Evolutionary conservation across 1,140 invertebrate species (phyloP).

Genomic region (Riptortus pedestris): DNA sequence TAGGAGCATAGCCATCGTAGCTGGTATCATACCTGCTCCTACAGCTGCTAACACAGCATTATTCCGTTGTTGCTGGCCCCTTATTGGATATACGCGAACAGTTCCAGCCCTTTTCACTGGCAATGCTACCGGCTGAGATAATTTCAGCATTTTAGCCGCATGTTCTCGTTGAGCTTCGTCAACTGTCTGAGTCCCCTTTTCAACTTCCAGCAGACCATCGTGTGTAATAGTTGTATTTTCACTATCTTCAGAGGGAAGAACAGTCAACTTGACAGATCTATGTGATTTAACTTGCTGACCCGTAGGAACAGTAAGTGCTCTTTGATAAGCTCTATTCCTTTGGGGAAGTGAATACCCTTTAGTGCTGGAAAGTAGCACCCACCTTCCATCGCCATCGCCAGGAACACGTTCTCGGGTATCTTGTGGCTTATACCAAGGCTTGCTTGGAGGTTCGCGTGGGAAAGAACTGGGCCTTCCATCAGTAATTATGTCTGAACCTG

Average conservation of each 20-base stretch:
- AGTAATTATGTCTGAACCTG: constrained; percentile 47
- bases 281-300: constrained; percentile 20
- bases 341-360: constrained; percentile 51
- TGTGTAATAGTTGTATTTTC: constrained; percentile 59
- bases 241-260: constrained; percentile 53
- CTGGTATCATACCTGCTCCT: constrained; percentile 63
- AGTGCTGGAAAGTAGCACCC: constrained; percentile 63
- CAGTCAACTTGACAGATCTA: constrained; percentile 49
- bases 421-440: constrained; percentile 26
- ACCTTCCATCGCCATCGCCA: constrained; percentile 55
- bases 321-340: constrained; percentile 28
- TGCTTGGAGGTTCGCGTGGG: constrained; percentile 37
- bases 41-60: constrained; percentile 48
- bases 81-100: constrained; percentile 17
- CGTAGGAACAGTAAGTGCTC: constrained; percentile 16
- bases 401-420: constrained; percentile 41
- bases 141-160: constrained; percentile 38
- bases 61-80: neutral
- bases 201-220: constrained; percentile 61
- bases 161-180: constrained; percentile 47
- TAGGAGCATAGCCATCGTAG: constrained; percentile 65
- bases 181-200: constrained; percentile 55
- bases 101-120: constrained; percentile 8
- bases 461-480: constrained; percentile 55
- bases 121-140: neutral